Evolutionary conservation across 30 jellyfish, hydroid and myxozoan species (phyloP), one percentile per base, ranked within the genome.

Genomic region (Sanderia malayensis): DNA sequence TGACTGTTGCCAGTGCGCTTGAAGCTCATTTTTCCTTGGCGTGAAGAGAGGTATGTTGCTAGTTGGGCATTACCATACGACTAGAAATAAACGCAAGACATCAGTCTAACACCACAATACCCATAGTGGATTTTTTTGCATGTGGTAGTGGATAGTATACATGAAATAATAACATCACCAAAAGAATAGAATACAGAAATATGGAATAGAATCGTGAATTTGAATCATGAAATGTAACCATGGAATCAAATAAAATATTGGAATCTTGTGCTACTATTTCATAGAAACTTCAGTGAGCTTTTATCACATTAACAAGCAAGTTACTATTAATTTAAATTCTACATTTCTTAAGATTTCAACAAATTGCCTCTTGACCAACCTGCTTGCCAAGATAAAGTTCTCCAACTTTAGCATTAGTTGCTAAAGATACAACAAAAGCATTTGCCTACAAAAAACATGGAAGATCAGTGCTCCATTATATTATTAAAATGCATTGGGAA

Each of bases 21-120:
- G 57, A 72, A 72, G 18, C 84, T 41, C 25, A 72, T 33, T 33
- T 55, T 15, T 29, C 84, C 84, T 49, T 61, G 73, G 19, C 37
- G 58, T 9, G 84, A 53, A 0, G 74, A 37, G 61, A 72, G 31
- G 27, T 72, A 72, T 13, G 67, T 19, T 72, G 74, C 22, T 44
- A 72, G 52, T 13, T 37, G 52, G 6, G 52, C 63, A 37, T 57
- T 27, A 1, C 53, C 59, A 21, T 23, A 11, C 1, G 84, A 72
- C 84, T 72, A 22, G 1, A 72, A 57, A 15, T 27, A 19, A 30
- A 49, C 21, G n/a, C 7, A 2, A 65, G 52, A 37, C 10, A n/a
- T n/a, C n/a, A n/a, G n/a, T n/a, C n/a, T n/a, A 33, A 31, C 2
- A 8, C 28, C 44, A 21, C 47, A 22, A 58, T 15, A 58, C 26